A percentile compares a stretch with the other conserved stretches of the same genome.
These are phyloP conservation scores for Dorcus parallelipipedus DNA, from an alignment of 2,888 invertebrate species.

Conservation along the genomic window DNA sequence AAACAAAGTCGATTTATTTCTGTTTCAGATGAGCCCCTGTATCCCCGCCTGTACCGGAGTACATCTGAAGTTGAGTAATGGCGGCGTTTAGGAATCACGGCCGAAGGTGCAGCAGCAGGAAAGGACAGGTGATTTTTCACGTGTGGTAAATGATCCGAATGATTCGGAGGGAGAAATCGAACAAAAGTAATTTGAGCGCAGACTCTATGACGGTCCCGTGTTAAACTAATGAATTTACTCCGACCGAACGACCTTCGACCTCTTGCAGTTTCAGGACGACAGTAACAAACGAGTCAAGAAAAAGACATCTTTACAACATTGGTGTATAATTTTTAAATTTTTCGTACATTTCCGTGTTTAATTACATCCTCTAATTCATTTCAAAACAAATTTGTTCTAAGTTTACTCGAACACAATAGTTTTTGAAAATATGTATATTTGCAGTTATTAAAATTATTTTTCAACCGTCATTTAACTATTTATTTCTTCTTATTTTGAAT, in stretches of 20 bases:
- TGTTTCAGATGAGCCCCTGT: too few species aligned
- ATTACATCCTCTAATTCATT: neutral
- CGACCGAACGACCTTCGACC: neutral
- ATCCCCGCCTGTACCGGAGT: too few species aligned
- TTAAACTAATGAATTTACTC: constrained; percentile 26
- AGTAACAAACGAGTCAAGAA: neutral
- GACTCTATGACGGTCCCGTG: constrained; percentile 24
- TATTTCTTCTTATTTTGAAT: too few species aligned
- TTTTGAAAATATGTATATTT: too few species aligned
- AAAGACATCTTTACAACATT: neutral
- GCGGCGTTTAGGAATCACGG: constrained; percentile 33
- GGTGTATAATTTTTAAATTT: neutral
- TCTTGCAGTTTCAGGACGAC: neutral
- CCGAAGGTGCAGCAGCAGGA: constrained; percentile 24
- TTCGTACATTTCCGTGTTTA: neutral
- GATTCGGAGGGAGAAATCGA: constrained; percentile 32
- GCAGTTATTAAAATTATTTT: too few species aligned
- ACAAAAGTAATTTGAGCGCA: constrained; percentile 26
- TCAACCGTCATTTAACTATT: too few species aligned
- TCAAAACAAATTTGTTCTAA: neutral
- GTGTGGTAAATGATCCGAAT: constrained; percentile 36
- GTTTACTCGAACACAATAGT: neutral
- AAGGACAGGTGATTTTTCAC: constrained; percentile 36
- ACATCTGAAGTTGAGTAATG: constrained; percentile 24
- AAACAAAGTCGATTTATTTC: too few species aligned